phyloP scores from a whole-genome alignment of 2,888 invertebrate species.

The Rhabditophanes sp. region DNA sequence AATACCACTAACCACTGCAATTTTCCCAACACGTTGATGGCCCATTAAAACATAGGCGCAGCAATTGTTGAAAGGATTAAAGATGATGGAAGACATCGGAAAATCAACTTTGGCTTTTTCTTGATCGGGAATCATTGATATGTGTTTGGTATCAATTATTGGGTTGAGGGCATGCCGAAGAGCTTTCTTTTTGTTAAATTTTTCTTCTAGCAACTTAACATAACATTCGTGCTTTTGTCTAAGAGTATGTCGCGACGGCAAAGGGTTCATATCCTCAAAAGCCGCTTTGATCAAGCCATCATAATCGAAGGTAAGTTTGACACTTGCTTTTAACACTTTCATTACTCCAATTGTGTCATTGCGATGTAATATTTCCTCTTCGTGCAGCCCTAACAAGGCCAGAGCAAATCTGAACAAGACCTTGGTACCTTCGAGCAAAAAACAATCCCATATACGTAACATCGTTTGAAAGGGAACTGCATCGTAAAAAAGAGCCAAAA shows the following conservation, averaged over 20 bases:
- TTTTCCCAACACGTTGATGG: constrained; percentile 19
- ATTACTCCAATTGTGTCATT: constrained; percentile 49
- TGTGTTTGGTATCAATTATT: too few relatives aligned
- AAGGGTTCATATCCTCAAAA: constrained; percentile 48
- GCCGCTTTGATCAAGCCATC: constrained; percentile 49
- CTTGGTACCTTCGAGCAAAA: constrained; percentile 51
- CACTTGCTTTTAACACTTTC: constrained; percentile 49
- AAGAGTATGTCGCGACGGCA: constrained; percentile 47
- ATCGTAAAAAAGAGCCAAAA: constrained; percentile 50
- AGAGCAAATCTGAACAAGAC: constrained; percentile 49
- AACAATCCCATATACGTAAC: constrained; percentile 51
- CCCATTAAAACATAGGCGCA: constrained; percentile 17
- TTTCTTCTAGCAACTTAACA: constrained; percentile 47
- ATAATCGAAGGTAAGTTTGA: constrained; percentile 48
- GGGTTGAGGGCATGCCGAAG: constrained; percentile 23
- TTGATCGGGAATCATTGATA: too few relatives aligned
- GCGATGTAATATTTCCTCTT: constrained; percentile 45
- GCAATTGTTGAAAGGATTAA: constrained; percentile 11
- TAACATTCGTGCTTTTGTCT: constrained; percentile 47
- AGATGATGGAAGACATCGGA: constrained; percentile 17
- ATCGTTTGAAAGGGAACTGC: constrained; percentile 49
- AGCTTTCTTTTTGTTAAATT: constrained; percentile 45
- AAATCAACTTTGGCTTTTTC: too few relatives aligned
- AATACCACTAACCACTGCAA: constrained; percentile 19
- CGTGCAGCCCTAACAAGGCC: constrained; percentile 47